Evolutionary conservation across 2,797 vertebrate genomes (phyloP), one percentile per base, ranked within the genome.

Genomic region (Notolepis coatsorum): DNA sequence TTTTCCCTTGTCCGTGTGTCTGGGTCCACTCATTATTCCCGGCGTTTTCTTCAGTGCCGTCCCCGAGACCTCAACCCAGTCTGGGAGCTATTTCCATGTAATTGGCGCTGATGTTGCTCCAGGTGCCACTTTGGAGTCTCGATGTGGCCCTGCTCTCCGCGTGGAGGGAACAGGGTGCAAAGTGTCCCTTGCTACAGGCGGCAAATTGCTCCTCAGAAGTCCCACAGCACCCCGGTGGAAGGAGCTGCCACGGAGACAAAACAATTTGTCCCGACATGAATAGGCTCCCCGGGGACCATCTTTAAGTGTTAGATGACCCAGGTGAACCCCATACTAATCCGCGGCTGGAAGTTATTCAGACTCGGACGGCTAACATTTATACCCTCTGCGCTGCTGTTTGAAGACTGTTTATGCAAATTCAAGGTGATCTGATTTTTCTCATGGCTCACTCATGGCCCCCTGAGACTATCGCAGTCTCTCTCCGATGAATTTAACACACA

Each of bases 361-460:
- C 85, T 68, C 61, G 80, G 83, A 90, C 73, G 68, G 80, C 80
- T 66, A 83, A 83, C 85, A 81, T 84, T 84, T 88, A 81, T 67
- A 89, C 77, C 71, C 76, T 90, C 76, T 53, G 75, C 51, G 58
- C 78, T 80, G 82, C 82, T 82, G 76, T 90, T 88, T 90, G 87
- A 91, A 91, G 88, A 61, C 81, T 88, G 81, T 89, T 90, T 91
- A 92, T 93, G 91, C 88, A 91, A 92, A 92, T 92, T 90, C 87
- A 91, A 92, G 90, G 90, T 91, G 89, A 93, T 92, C 86, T 88
- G 89, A 85, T 89, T 91, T 87, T 89, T 88, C 82, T 82, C 68
- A 62, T 78, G 88, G 80, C 81, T 87, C 86, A 84, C 56, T 76
- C 58, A 62, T 68, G 15, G 69, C 64, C 73, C 69, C 84, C 20